Conservation (phyloP, 2,113 vertebrate species). For the Cervus canadensis region DNA sequence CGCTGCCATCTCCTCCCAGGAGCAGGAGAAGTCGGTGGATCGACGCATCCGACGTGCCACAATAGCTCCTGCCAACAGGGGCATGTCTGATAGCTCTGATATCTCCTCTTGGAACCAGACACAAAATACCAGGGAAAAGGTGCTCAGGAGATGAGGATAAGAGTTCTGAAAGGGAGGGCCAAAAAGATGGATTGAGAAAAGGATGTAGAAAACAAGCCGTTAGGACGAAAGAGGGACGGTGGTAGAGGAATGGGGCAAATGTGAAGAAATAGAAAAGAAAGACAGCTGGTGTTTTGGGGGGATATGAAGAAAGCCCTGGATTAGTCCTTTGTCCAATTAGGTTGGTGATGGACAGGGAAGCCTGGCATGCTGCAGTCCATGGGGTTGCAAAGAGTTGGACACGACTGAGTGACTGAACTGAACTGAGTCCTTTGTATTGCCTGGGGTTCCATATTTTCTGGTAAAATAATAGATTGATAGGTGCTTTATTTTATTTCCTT, state of each 20-base stretch:
- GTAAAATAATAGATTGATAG: neutral
- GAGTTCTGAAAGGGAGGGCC: neutral
- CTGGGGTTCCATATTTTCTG: neutral
- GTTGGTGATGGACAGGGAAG: neutral
- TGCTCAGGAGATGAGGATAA: neutral
- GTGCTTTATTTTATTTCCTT: slow-evolving; percentile 8
- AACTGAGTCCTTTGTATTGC: neutral
- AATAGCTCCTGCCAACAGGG: neutral
- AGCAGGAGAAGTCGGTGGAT: neutral
- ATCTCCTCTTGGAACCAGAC: neutral
- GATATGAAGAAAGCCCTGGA: neutral
- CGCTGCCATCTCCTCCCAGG: neutral
- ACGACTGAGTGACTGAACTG: neutral
- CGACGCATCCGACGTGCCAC: neutral
- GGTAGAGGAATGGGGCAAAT: neutral
- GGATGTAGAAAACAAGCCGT: neutral
- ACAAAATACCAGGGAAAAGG: neutral
- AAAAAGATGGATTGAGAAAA: neutral
- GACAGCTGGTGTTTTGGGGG: neutral
- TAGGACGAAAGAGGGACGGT: neutral
- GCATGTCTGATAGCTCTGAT: neutral
- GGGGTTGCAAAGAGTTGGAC: neutral
- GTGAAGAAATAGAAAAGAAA: neutral
- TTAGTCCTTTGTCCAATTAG: neutral
- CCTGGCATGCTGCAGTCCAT: neutral